Evolutionary conservation across 2,113 vertebrate species (phyloP).

Genomic region (Ageneiosus marmoratus): DNA sequence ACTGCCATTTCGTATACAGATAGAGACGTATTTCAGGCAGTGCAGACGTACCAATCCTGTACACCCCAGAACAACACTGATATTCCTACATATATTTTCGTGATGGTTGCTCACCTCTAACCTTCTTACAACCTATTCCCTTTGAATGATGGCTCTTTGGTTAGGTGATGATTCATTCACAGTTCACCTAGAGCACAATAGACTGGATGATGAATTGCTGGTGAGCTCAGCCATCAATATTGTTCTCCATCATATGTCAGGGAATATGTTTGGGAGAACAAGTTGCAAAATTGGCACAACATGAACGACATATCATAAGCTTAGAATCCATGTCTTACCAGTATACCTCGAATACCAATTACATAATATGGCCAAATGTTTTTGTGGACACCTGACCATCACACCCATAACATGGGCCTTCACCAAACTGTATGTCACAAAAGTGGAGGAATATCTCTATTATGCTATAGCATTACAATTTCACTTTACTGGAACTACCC

Average conservation of each 20-base stretch:
- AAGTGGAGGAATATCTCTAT: too few species aligned
- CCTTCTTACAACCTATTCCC: neutral
- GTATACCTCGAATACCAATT: too few species aligned
- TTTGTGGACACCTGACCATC: too few species aligned
- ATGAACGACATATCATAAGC: neutral
- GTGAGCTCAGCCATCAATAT: neutral
- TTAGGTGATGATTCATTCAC: slow-evolving; percentile 10
- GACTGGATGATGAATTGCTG: slow-evolving; percentile 10
- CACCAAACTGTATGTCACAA: too few species aligned
- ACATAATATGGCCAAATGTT: too few species aligned
- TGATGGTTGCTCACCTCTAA: neutral
- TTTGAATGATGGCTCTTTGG: neutral
- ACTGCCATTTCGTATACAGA: neutral
- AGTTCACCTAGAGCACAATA: neutral
- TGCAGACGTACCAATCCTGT: neutral
- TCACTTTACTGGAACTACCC: too few species aligned
- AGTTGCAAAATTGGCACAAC: neutral
- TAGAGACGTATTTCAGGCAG: neutral
- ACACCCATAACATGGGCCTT: too few species aligned
- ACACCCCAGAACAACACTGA: neutral
- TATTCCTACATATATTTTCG: neutral
- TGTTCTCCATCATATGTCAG: neutral
- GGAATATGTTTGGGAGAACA: neutral
- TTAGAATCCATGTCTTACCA: neutral
- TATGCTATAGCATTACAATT: too few species aligned